Evolutionary conservation across 2,797 vertebrate species (phyloP).

Genomic region (Sibirionetta formosa): DNA sequence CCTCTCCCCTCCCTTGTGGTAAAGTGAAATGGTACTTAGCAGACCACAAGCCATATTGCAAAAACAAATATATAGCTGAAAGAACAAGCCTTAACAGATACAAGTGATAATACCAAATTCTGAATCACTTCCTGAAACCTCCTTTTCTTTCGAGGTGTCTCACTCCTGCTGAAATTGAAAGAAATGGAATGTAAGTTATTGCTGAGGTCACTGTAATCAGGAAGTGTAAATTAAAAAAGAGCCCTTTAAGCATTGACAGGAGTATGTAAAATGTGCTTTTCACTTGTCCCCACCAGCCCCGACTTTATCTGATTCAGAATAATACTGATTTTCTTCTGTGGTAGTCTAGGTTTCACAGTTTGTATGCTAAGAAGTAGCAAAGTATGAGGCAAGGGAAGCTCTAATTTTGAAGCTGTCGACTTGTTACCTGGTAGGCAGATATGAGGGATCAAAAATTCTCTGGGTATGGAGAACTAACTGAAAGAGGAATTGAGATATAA

Average conservation of each 20-base stretch:
- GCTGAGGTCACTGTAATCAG: background rate
- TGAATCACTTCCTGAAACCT: slow-evolving; percentile 44
- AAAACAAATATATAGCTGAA: background rate
- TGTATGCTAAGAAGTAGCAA: background rate
- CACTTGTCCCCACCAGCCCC: accelerated
- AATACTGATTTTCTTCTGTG: background rate
- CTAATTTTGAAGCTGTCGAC: background rate
- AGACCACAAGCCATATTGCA: background rate
- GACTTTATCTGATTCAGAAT: background rate
- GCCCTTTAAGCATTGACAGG: background rate
- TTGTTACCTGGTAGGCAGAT: background rate
- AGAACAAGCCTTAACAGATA: slow-evolving; percentile 40
- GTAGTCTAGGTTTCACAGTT: background rate
- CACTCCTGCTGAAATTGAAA: background rate
- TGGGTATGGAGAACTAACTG: background rate
- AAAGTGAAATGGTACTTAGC: background rate
- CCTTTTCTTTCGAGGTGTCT: background rate
- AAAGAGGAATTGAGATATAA: background rate
- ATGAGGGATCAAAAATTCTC: background rate
- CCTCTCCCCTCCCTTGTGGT: background rate
- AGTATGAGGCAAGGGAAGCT: background rate
- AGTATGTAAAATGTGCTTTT: background rate
- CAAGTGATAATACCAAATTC: background rate
- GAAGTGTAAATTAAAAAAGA: slow-evolving; percentile 38
- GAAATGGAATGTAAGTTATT: background rate